Evolutionary conservation across 2,113 vertebrate species (phyloP), one percentile per base, ranked within the genome.

Genomic region (Thomomys bottae): DNA sequence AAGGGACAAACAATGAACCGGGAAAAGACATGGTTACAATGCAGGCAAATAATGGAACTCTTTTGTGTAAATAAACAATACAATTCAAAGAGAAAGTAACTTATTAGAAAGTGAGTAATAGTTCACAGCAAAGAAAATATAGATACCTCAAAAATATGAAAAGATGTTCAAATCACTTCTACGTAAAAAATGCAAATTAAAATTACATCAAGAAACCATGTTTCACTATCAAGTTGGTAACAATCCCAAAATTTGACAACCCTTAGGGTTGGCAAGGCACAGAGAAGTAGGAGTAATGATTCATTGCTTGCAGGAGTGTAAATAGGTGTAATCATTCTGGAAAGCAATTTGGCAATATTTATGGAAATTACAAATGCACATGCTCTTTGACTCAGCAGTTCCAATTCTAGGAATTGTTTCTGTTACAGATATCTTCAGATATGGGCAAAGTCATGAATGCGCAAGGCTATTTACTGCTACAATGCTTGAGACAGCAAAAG

Each of bases 241-340:
- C 88, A 95, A 89, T 95, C 95, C 95, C 96, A 94, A 92, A 95
- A 96, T 95, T 96, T 96, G 96, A 96, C 96, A 96, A 93, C 94
- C 90, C 91, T 92, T 92, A 87, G 81, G 72, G 80, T 95, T 96
- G 96, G 94, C 94, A 96, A 93, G 87, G 95, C 78, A 88, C 3
- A 95, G 88, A 92, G 87, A 92, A 95, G 87, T 26, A 49, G 81
- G 94, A 96, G 90, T 49, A 95, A 94, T 96, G 94, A 96, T 75
- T 96, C 96, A 95, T 78, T 84, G 92, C 93, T 95, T 91, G 94
- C 95, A 94, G 96, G 94, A 94, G 94, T 95, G 89, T 96, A 95
- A 96, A 95, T 95, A 96, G 96, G 96, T 95, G 92, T 92, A 94
- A 95, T 95, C 96, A 94, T 89, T 94, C 80, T 95, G 94, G 90